Evolutionary conservation across 2,113 vertebrate species (phyloP).

Genomic region (Neolamprologus toae): DNA sequence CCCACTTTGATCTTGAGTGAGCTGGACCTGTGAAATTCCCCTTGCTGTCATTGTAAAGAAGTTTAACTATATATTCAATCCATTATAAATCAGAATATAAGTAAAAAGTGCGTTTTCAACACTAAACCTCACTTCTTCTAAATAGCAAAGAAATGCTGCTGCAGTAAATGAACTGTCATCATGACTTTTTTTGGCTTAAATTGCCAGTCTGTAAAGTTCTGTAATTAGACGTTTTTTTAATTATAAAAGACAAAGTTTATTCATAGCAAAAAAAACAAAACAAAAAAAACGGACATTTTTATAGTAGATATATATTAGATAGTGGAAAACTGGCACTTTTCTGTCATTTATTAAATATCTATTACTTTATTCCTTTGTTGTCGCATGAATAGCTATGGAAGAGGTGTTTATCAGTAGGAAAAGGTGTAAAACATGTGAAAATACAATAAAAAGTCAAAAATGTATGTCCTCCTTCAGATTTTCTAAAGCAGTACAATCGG

Average conservation of each 20-base stretch:
- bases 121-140: background rate
- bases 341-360: background rate
- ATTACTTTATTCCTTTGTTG: background rate
- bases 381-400: background rate
- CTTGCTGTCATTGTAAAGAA: background rate
- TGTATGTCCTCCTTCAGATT: background rate
- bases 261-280: background rate
- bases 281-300: rapidly evolving
- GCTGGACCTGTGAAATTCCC: background rate
- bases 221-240: background rate
- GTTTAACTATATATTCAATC: background rate
- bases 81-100: background rate
- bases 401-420: background rate
- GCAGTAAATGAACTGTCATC: background rate
- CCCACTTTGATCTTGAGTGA: background rate
- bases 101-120: background rate
- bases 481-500: background rate
- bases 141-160: background rate
- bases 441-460: background rate
- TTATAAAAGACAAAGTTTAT: background rate
- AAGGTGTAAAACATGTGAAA: background rate
- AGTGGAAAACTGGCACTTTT: background rate
- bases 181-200: background rate
- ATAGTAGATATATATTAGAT: background rate
- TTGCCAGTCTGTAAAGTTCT: background rate